Percentiles rank a stretch among this genome's conserved stretches.
Conservation (phyloP, 2,797 vertebrate species). For the Columba guinea region DNA sequence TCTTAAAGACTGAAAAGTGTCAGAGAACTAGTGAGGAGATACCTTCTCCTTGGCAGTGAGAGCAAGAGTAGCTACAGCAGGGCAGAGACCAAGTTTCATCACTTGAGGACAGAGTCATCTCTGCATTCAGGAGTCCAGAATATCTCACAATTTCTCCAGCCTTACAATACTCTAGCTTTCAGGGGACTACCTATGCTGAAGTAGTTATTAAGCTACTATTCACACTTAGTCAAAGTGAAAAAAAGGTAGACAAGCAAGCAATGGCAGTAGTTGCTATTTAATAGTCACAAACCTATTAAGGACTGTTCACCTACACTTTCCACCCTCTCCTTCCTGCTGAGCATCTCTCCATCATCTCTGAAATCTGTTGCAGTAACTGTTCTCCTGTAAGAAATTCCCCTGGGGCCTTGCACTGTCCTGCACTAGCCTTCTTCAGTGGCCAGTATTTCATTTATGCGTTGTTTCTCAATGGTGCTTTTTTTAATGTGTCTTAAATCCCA, state of each 20-base stretch:
- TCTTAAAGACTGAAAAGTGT: not conserved
- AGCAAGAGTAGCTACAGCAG: not conserved
- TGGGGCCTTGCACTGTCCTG: not conserved
- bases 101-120: not conserved
- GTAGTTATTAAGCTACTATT: not conserved
- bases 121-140: not conserved
- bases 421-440: not conserved
- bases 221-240: not conserved
- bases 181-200: not conserved
- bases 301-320: not conserved
- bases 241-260: not conserved
- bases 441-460: not conserved
- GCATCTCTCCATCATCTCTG: not conserved
- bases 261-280: not conserved
- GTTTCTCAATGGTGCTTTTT: not conserved
- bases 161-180: not conserved
- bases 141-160: not conserved
- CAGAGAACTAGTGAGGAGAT: not conserved
- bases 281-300: not conserved
- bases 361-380: not conserved
- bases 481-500: not conserved
- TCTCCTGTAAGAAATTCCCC: not conserved
- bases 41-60: not conserved
- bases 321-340: not conserved
- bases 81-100: fast-evolving